These are phyloP conservation scores for Sebastes minor DNA, from an alignment of 2,797 vertebrate genomes.

Conservation along the genomic window DNA sequence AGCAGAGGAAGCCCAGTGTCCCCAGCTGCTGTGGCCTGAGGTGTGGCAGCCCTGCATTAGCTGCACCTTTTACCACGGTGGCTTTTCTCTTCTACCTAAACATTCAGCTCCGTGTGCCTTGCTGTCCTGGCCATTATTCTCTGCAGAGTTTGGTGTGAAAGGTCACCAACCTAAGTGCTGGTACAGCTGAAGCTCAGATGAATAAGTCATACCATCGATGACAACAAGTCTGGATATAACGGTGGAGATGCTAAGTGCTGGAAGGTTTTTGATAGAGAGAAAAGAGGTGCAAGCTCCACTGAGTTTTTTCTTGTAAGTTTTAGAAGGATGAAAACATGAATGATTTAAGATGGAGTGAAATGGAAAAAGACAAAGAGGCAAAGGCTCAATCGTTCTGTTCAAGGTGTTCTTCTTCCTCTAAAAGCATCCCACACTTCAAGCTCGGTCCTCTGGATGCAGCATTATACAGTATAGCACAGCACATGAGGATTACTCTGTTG, in stretches of 20 bases:
- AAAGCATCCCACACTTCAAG: constrained; percentile 19
- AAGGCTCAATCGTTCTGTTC: constrained; percentile 7
- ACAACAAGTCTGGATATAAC: constrained; percentile 52
- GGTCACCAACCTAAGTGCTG: constrained; percentile 70
- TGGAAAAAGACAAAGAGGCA: constrained; percentile 5
- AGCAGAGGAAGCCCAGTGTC: constrained; percentile 59
- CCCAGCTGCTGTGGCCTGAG: constrained; percentile 36
- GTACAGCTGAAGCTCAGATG: constrained; percentile 55
- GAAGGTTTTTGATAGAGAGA: constrained; percentile 38
- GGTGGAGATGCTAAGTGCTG: constrained; percentile 58
- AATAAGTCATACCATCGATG: constrained; percentile 69
- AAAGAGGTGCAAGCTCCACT: constrained; percentile 28
- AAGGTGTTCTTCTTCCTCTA: constrained; percentile 31
- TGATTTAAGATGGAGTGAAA: constrained; percentile 53
- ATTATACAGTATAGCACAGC: not conserved
- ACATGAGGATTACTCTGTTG: not conserved
- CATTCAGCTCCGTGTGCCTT: constrained; percentile 37
- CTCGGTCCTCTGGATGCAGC: not conserved
- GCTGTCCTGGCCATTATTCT: constrained; percentile 51
- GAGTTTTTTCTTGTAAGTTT: constrained; percentile 46
- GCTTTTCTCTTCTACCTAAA: constrained; percentile 17
- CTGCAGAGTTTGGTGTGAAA: constrained; percentile 51
- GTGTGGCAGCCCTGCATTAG: constrained; percentile 36
- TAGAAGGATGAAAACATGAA: constrained; percentile 49
- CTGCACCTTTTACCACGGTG: constrained; percentile 22